Conservation (phyloP, 2,797 vertebrate genomes). For the Mareca penelope region DNA sequence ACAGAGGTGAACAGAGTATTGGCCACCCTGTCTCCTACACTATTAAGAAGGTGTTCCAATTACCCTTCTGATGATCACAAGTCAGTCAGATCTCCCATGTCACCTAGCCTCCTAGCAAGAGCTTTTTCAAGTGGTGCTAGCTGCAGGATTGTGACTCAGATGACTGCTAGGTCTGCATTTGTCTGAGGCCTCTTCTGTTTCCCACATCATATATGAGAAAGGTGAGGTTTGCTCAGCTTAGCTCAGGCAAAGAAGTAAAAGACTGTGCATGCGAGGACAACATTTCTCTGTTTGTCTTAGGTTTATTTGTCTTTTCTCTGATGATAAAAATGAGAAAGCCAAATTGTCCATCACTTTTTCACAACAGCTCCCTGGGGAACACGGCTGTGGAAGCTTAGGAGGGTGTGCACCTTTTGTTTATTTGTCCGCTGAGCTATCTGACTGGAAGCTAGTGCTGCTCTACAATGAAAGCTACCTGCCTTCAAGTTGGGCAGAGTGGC, state of each 20-base stretch:
- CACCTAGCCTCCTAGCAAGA: background rate
- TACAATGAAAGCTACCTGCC: background rate
- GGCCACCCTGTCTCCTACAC: background rate
- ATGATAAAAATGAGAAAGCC: background rate
- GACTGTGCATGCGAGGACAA: background rate
- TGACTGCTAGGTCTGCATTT: background rate
- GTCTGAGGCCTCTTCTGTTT: background rate
- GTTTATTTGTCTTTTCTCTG: background rate
- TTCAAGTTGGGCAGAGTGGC: background rate
- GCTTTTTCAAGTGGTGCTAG: background rate
- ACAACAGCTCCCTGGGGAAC: background rate
- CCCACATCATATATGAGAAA: background rate
- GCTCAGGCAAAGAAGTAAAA: background rate
- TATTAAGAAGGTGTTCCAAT: background rate
- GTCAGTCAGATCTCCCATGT: background rate
- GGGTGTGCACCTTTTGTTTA: background rate
- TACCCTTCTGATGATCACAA: background rate
- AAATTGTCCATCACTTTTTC: background rate
- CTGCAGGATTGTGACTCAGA: background rate
- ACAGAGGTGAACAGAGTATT: background rate
- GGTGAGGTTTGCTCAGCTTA: background rate
- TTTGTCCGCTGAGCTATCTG: background rate
- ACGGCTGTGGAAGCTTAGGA: background rate
- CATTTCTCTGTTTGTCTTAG: background rate
- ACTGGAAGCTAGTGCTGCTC: background rate